phyloP scores from a whole-genome alignment of 2,797 vertebrate genomes.

The Hapalemur alaotrensis region DNA sequence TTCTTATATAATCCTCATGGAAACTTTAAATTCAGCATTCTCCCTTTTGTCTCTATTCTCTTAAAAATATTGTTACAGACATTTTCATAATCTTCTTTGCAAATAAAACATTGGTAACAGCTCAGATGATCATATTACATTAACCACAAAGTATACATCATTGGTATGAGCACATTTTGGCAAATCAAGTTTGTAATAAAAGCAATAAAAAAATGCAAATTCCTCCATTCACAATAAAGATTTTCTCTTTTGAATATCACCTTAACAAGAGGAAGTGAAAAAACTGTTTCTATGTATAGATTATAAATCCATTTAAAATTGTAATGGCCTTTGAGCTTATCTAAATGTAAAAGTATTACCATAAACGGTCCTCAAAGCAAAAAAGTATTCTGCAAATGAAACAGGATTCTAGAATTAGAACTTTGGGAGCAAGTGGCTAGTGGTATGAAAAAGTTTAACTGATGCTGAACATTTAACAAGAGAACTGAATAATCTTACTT shows the following conservation, averaged over 20 bases:
- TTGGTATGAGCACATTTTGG: neutral
- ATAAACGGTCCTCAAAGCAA: slow-evolving; percentile 38
- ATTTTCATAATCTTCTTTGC: slow-evolving; percentile 25
- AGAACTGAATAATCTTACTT: slow-evolving; percentile 38
- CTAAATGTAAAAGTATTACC: slow-evolving; percentile 35
- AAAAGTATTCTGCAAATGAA: slow-evolving; percentile 55
- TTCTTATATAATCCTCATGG: neutral
- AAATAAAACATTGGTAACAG: neutral
- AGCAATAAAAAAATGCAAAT: neutral
- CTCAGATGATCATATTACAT: neutral
- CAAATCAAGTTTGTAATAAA: neutral
- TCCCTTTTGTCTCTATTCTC: neutral
- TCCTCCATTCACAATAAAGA: neutral
- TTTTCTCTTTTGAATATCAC: neutral
- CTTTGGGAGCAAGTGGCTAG: neutral
- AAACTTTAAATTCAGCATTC: neutral
- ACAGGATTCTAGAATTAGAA: slow-evolving; percentile 30
- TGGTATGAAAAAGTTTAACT: slow-evolving; percentile 17
- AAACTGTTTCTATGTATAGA: neutral
- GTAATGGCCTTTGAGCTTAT: slow-evolving; percentile 25
- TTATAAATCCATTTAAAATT: slow-evolving; percentile 42
- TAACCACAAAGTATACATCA: neutral
- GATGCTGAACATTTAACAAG: slow-evolving; percentile 22
- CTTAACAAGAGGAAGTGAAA: neutral
- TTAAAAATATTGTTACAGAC: slow-evolving; percentile 13